Base-by-base conservation (phyloP, 2,797 vertebrate genomes). In the Micropoecilia bifurca region DNA sequence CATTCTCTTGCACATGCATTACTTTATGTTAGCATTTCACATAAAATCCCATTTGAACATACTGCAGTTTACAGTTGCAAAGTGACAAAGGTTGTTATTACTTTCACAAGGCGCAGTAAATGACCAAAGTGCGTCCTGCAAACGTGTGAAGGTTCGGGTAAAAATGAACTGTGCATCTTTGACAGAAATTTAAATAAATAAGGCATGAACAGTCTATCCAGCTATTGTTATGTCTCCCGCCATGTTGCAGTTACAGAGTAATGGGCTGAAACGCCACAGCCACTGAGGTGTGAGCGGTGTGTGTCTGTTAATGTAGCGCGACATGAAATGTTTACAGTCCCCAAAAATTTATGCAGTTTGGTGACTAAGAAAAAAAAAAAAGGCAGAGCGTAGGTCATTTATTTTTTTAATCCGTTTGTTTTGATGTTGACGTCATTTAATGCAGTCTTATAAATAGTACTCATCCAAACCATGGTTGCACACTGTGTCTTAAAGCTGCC, bases 211-310 rank as follows among this genome's bases (percentile, higher is more conserved):
- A 57, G 83, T 81, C 83, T 75, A 25, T 84, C 81, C 30, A 12
- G 87, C 89, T 89, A 73, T 90, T 91, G 89, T 95, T 96, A 94
- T 94, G 93, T 95, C 95, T 96, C 84, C 82, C 85, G 88, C 86
- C 90, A 91, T 85, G 85, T 91, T 92, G 79, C 73, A 83, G 68
- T 89, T 80, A 83, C 76, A 47, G 86, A 81, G 87, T 94, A 95
- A 95, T 95, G 93, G 86, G 76, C 85, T 69, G 73, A 88, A 92
- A 93, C 89, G 81, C 87, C 89, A 78, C 79, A 85, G 74, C 73
- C 89, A 86, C 78, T 74, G 72, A 78, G 74, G 83, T 83, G 84
- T 73, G 83, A 76, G 76, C 80, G 63, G 82, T 78, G 71, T 48
- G 80, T 45, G 69, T 79, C 30, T 84, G 82, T 71, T 73, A 48